phyloP scores from a whole-genome alignment of 2,797 vertebrate species.

The Lepilemur septentrionalis region DNA sequence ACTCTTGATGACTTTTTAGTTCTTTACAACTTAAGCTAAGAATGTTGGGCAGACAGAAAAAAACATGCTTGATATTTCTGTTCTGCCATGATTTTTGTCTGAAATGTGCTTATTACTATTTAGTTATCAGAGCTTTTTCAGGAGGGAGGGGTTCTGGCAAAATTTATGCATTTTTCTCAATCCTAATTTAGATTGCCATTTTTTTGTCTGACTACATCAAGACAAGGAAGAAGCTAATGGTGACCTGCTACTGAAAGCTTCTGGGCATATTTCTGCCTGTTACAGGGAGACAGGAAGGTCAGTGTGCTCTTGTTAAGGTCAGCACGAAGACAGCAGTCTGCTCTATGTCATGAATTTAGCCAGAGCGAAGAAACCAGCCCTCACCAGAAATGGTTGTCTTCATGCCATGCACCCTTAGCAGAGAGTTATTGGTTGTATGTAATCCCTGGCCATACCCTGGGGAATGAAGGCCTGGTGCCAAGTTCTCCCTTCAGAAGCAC shows the following conservation, averaged over 20 bases:
- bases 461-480: background rate
- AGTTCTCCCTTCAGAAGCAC: slow-evolving; percentile 12
- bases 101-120: background rate
- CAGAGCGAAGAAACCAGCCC: background rate
- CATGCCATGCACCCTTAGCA: background rate
- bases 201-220: background rate
- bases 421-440: background rate
- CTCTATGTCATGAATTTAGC: background rate
- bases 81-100: background rate
- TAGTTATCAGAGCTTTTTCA: background rate
- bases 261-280: slow-evolving; percentile 6
- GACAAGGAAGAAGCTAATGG: background rate
- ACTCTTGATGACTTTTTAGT: background rate
- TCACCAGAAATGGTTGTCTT: slow-evolving; percentile 6
- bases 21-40: background rate
- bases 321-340: background rate
- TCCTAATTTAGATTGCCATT: background rate
- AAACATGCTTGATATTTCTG: background rate
- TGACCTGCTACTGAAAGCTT: background rate
- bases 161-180: background rate
- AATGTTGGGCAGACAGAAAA: background rate
- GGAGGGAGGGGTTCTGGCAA: background rate
- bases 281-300: background rate
- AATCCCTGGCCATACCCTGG: background rate
- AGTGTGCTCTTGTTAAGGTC: background rate